These are phyloP conservation scores for Micronycteris hirsuta DNA, from an alignment of 2,113 vertebrate genomes.

Conservation along the genomic window DNA sequence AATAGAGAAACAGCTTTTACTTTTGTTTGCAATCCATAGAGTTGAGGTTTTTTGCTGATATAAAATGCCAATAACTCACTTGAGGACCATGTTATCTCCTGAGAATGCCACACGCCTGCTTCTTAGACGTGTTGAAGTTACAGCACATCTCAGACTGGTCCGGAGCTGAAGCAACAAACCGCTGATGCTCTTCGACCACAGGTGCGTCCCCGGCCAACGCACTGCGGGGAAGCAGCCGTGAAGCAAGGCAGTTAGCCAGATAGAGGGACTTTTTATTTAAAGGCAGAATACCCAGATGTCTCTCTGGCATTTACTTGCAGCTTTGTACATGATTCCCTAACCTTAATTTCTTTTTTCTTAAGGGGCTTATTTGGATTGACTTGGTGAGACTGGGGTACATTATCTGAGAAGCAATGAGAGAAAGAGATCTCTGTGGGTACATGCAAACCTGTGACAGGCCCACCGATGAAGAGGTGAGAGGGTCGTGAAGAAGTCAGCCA, in stretches of 20 bases:
- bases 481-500: slow-evolving; percentile 16
- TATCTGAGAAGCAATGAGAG: slow-evolving; percentile 74
- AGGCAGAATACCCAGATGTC: slow-evolving; percentile 65
- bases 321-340: slow-evolving; percentile 71
- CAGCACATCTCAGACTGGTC: slow-evolving; percentile 41
- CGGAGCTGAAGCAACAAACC: slow-evolving; percentile 63
- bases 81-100: slow-evolving; percentile 73
- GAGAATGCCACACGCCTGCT: slow-evolving; percentile 72
- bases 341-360: slow-evolving; percentile 69
- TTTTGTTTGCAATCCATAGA: slow-evolving; percentile 76
- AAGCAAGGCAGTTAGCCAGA: slow-evolving; percentile 61
- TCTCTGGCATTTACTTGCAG: slow-evolving; percentile 68
- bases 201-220: slow-evolving; percentile 65
- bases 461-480: slow-evolving; percentile 73
- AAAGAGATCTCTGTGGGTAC: slow-evolving; percentile 79
- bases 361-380: slow-evolving; percentile 73
- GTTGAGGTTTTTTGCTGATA: slow-evolving; percentile 71
- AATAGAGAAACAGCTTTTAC: slow-evolving; percentile 75
- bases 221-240: slow-evolving; percentile 56
- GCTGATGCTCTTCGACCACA: background rate
- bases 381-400: slow-evolving; percentile 76
- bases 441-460: slow-evolving; percentile 87
- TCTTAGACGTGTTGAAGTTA: slow-evolving; percentile 69
- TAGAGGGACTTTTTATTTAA: slow-evolving; percentile 61
- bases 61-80: slow-evolving; percentile 77